Evolutionary conservation across 2,113 vertebrate genomes (phyloP), one percentile per base, ranked within the genome.

Genomic region (Xyrauchen texanus): DNA sequence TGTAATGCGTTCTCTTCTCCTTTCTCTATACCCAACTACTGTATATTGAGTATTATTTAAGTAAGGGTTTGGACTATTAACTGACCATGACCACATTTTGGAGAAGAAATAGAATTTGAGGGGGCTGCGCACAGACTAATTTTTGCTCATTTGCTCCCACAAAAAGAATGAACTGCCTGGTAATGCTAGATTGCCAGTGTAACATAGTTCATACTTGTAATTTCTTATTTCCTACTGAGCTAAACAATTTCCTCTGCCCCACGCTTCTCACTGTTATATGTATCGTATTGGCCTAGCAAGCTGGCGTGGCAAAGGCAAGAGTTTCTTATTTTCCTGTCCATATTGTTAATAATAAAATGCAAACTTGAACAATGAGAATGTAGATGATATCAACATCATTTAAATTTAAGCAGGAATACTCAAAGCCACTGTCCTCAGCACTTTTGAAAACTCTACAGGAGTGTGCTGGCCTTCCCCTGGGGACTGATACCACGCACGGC

Each of bases 381-480:
- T 12, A 67, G 69, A 76, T 72, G 16, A 78, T 46, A 69, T 76
- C 83, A 84, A 79, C 64, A 81, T 55, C 7, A 69, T 78, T 84
- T 78, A 81, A 75, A 78, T 78, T 84, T 66, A 78, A 74, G 77
- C 82, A 75, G 16, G 12, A 72, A 69, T 44, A 42, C 15, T 68
- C 53, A 60, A 69, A 72, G 44, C 44, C 62, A 62, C 65, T 69
- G 57, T 42, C 68, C 69, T 55, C 44, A 55, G 45, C 16, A 73
- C 62, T 47, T 12, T 15, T 47, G 11, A 70, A 73, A 76, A 61
- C 60, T 45, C 47, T 53, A 55, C 61, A 65, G 67, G 57, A 68
- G 45, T 0, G 12, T 0, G 11, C 47, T 70, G 71, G 65, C 66
- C 60, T 51, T 68, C 66, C 69, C 82, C 52, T 2, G 82, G 44